A percentile compares a stretch with the other conserved stretches of the same genome.
These are phyloP conservation scores for Shinisaurus crocodilurus DNA, from an alignment of 2,113 vertebrate species.

Conservation along the genomic window DNA sequence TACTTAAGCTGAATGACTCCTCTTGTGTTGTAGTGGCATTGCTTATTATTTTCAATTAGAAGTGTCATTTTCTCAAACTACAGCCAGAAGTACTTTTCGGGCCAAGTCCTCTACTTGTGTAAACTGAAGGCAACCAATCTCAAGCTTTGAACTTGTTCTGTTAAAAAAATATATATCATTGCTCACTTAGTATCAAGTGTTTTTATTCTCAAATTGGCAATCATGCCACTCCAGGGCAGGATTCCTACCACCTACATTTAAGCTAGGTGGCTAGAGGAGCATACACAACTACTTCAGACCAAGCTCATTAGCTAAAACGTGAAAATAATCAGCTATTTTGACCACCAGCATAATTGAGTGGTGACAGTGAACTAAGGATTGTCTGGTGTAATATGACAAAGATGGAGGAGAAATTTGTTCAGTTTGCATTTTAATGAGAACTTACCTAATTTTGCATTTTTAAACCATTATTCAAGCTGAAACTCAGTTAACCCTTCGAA, in stretches of 20 bases:
- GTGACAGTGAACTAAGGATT: background rate
- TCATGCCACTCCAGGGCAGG: background rate
- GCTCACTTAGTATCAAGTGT: constrained; percentile 4
- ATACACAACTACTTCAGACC: background rate
- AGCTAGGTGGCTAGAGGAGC: background rate
- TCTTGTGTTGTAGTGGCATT: constrained; percentile 62
- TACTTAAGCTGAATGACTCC: constrained; percentile 71
- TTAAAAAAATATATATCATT: background rate
- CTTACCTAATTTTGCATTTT: too few species aligned
- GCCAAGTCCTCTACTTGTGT: constrained; percentile 50
- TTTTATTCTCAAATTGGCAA: background rate
- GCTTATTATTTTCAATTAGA: constrained; percentile 72
- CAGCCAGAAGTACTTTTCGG: constrained; percentile 58
- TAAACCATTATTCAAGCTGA: too few species aligned
- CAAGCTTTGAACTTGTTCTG: constrained; percentile 35
- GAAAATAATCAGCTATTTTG: background rate
- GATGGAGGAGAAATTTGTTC: too few species aligned
- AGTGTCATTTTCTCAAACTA: constrained; percentile 64
- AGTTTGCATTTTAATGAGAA: too few species aligned
- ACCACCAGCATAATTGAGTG: background rate
- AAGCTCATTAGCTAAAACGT: background rate
- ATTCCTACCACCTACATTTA: background rate
- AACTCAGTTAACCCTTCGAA: too few species aligned
- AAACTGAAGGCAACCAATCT: constrained; percentile 57
- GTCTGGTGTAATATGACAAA: background rate